Evolutionary conservation across 2,797 vertebrate genomes (phyloP).

Genomic region (Clarias fuscus): DNA sequence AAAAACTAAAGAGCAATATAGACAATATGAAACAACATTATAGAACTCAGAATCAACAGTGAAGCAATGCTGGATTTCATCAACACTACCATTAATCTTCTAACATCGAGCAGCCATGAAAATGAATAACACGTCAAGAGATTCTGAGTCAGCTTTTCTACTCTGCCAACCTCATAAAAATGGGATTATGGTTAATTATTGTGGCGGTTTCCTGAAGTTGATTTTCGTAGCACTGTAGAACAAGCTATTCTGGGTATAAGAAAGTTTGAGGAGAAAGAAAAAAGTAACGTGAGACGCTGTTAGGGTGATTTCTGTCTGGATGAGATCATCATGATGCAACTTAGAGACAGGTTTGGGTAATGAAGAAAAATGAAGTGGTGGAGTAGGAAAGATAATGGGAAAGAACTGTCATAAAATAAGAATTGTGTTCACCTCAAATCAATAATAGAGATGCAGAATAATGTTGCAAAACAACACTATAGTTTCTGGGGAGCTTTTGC

Average conservation of each 20-base stretch:
- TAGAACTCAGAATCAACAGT: constrained; percentile 10
- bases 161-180: constrained; percentile 60
- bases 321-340: constrained; percentile 48
- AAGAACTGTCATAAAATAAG: constrained; percentile 22
- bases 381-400: constrained; percentile 16
- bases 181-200: constrained; percentile 61
- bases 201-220: constrained; percentile 51
- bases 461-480: constrained; percentile 17
- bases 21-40: constrained; percentile 11
- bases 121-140: constrained; percentile 39
- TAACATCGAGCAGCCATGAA: constrained; percentile 35
- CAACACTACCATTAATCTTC: constrained; percentile 41
- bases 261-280: constrained; percentile 41
- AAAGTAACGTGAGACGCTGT: constrained; percentile 26
- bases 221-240: constrained; percentile 48
- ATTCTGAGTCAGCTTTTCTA: constrained; percentile 46
- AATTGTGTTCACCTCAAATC: constrained; percentile 6
- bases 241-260: constrained; percentile 48
- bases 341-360: constrained; percentile 38
- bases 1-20: neutral
- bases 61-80: constrained; percentile 30
- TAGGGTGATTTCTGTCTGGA: constrained; percentile 32
- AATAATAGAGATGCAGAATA: neutral
- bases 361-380: constrained; percentile 42
- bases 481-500: neutral